Evolutionary conservation across 2,888 invertebrate species (phyloP).

Genomic region (Rhagonycha fulva): DNA sequence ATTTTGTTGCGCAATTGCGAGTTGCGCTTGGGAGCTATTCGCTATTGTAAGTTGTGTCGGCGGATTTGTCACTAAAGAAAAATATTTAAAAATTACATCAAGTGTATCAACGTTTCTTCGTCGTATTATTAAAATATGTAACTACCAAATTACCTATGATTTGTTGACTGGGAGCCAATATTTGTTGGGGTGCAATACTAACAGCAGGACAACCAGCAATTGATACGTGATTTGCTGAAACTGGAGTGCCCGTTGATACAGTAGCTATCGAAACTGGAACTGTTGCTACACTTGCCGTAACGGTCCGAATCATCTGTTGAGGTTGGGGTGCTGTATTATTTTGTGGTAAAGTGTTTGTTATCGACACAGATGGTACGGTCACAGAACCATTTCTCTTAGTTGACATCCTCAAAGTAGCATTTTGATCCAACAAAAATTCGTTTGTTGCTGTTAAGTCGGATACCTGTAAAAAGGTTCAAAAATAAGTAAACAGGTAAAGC

Average conservation of each 20-base stretch:
- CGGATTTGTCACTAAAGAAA: slow-evolving; percentile 46
- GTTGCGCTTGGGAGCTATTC: slow-evolving; percentile 51
- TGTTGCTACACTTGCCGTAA: slow-evolving; percentile 63
- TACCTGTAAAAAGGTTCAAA: slow-evolving; percentile 52
- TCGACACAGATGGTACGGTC: slow-evolving; percentile 64
- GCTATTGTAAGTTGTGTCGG: slow-evolving; percentile 51
- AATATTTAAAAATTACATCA: neutral
- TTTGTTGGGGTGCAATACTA: slow-evolving; percentile 62
- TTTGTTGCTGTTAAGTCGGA: slow-evolving; percentile 75
- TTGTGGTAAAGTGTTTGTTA: slow-evolving; percentile 60
- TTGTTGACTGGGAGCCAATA: slow-evolving; percentile 55
- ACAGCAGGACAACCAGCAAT: slow-evolving; percentile 63
- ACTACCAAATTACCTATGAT: slow-evolving; percentile 47
- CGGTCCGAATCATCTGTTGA: slow-evolving; percentile 59
- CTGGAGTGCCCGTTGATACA: slow-evolving; percentile 58
- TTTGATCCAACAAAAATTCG: slow-evolving; percentile 78
- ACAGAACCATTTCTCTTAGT: slow-evolving; percentile 61
- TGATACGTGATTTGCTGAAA: slow-evolving; percentile 59
- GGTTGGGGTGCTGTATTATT: slow-evolving; percentile 54
- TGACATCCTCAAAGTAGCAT: slow-evolving; percentile 70
- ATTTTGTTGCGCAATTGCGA: slow-evolving; percentile 53
- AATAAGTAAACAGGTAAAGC: neutral
- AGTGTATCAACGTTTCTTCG: neutral
- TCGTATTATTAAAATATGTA: no score
- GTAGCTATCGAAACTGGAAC: slow-evolving; percentile 66